These are phyloP conservation scores for Drymonia ruficornis DNA, from an alignment of 2,888 invertebrate genomes.

Conservation along the genomic window DNA sequence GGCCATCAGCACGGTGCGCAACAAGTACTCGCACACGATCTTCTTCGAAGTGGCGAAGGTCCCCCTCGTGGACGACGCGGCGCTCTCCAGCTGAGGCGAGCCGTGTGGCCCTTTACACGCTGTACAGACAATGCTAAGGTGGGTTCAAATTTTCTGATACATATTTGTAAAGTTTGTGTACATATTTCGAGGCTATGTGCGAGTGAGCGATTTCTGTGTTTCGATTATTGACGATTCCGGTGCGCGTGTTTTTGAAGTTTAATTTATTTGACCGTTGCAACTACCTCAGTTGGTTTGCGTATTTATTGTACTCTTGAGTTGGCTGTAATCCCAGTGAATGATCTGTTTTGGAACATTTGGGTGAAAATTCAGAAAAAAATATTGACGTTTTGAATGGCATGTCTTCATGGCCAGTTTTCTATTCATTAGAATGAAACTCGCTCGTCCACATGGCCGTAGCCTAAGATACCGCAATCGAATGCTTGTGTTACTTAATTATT, in stretches of 20 bases:
- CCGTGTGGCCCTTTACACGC: slow-evolving; percentile 58
- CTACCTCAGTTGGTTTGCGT: not conserved
- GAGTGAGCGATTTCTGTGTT: slow-evolving; percentile 9
- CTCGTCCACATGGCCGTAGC: slow-evolving; percentile 41
- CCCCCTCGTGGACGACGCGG: slow-evolving; percentile 82
- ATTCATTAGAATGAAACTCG: slow-evolving; percentile 31
- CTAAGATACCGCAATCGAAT: slow-evolving; percentile 34
- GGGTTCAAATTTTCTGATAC: slow-evolving; percentile 60
- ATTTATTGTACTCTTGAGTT: no score
- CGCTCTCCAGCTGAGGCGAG: slow-evolving; percentile 64
- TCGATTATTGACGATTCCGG: not conserved
- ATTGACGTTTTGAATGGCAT: not conserved
- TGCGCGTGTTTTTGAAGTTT: not conserved
- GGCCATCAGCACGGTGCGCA: slow-evolving; percentile 93
- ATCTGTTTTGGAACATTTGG: no score
- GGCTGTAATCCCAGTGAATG: no score
- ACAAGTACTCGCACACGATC: slow-evolving; percentile 97
- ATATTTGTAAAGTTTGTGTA: slow-evolving; percentile 35
- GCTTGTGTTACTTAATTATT: slow-evolving; percentile 36
- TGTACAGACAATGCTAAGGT: slow-evolving; percentile 60
- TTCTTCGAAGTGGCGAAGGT: slow-evolving; percentile 97
- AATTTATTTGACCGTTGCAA: not conserved
- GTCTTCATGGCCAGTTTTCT: slow-evolving; percentile 9
- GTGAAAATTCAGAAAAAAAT: no score
- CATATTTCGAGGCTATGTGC: slow-evolving; percentile 28